These are phyloP conservation scores for Athetis lepigone DNA, from an alignment of 2,888 invertebrate species.

Conservation along the genomic window DNA sequence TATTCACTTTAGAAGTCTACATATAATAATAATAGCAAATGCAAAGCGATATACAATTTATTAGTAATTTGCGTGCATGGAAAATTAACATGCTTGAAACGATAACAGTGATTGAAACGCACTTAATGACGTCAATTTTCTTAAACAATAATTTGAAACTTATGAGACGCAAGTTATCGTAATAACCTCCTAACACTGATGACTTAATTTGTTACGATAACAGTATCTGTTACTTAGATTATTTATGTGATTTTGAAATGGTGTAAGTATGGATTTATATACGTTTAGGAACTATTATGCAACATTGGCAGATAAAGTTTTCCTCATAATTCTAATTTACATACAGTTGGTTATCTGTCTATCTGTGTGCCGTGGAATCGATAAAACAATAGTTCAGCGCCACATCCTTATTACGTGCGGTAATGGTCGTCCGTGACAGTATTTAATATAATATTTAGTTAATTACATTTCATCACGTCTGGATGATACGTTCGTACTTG, in stretches of 20 bases:
- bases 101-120: conserved; percentile 54
- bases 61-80: conserved; percentile 42
- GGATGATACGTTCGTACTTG: conserved; percentile 32
- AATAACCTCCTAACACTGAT: conserved; percentile 60
- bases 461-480: conserved; percentile 56
- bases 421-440: conserved; percentile 52
- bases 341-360: not conserved
- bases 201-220: conserved; percentile 56
- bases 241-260: conserved; percentile 9
- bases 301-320: not conserved
- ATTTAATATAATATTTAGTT: conserved; percentile 37
- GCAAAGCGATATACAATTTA: conserved; percentile 33
- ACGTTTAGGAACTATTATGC: not conserved
- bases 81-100: conserved; percentile 42
- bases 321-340: conserved; percentile 9
- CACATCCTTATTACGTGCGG: conserved; percentile 54
- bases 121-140: conserved; percentile 57
- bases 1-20: conserved; percentile 6
- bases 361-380: conserved; percentile 10
- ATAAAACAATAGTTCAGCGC: conserved; percentile 26
- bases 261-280: too few species aligned
- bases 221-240: conserved; percentile 22
- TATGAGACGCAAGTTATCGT: conserved; percentile 51
- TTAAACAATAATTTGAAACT: conserved; percentile 47
- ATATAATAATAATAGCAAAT: conserved; percentile 14